These are phyloP conservation scores for Nanger granti DNA, from an alignment of 2,113 vertebrate species.

Conservation along the genomic window DNA sequence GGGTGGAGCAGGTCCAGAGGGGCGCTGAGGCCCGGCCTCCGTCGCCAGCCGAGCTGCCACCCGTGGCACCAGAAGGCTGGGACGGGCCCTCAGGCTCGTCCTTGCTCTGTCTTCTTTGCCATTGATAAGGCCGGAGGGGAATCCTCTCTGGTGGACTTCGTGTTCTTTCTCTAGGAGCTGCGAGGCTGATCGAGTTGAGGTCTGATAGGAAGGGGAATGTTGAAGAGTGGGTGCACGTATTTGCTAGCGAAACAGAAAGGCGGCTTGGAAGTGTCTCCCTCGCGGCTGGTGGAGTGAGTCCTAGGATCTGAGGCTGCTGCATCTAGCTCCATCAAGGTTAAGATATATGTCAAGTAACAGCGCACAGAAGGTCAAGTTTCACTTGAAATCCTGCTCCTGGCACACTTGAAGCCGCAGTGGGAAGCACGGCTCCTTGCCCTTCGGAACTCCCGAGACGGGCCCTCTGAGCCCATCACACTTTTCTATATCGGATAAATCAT, in stretches of 20 bases:
- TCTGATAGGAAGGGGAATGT: not conserved
- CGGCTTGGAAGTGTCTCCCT: not conserved
- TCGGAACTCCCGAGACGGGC: not conserved
- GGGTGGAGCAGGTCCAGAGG: not conserved
- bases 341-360: not conserved
- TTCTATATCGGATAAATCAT: not conserved
- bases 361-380: not conserved
- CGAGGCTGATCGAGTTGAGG: not conserved
- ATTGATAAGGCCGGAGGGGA: not conserved
- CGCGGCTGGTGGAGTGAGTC: not conserved
- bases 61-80: not conserved
- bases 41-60: rapidly evolving
- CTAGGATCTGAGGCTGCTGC: not conserved
- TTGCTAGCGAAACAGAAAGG: not conserved
- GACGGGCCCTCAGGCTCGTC: not conserved
- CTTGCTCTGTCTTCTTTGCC: not conserved
- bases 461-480: not conserved
- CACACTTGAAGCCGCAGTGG: not conserved
- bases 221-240: not conserved
- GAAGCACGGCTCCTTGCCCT: not conserved
- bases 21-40: not conserved
- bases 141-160: not conserved
- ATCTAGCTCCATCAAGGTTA: not conserved
- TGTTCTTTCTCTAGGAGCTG: not conserved
- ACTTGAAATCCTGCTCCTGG: not conserved